phyloP scores from a whole-genome alignment of 1,140 invertebrate genomes.

The Lucilia cuprina region DNA sequence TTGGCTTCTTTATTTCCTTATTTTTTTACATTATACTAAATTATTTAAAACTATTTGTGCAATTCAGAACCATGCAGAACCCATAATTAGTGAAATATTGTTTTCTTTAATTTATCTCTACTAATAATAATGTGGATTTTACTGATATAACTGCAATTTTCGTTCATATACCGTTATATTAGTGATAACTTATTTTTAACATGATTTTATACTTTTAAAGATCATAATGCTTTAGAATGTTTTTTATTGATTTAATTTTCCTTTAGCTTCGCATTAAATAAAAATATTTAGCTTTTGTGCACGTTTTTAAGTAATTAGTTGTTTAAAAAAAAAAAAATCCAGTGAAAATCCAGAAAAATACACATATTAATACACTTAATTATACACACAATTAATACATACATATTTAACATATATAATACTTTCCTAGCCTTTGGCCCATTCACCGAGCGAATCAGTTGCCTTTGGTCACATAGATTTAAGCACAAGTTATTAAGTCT shows the following conservation, averaged over 20 bases:
- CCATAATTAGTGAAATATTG: no score
- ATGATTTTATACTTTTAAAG: background rate
- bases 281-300: background rate
- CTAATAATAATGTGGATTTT: no score
- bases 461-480: slow-evolving; percentile 20
- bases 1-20: background rate
- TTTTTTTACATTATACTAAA: background rate
- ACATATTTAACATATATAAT: background rate
- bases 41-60: no score
- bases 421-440: slow-evolving; percentile 9
- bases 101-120: no score
- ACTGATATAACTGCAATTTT: no score
- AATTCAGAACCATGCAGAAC: no score
- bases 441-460: slow-evolving; percentile 6
- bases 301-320: background rate
- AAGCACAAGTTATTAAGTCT: background rate
- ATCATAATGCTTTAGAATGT: background rate
- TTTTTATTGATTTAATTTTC: background rate
- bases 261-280: background rate
- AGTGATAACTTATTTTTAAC: background rate
- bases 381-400: background rate
- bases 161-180: no score
- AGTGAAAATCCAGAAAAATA: no score
- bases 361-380: no score
- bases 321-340: no score